phyloP scores from a whole-genome alignment of 2,797 vertebrate genomes.

The Acropternis orthonyx region DNA sequence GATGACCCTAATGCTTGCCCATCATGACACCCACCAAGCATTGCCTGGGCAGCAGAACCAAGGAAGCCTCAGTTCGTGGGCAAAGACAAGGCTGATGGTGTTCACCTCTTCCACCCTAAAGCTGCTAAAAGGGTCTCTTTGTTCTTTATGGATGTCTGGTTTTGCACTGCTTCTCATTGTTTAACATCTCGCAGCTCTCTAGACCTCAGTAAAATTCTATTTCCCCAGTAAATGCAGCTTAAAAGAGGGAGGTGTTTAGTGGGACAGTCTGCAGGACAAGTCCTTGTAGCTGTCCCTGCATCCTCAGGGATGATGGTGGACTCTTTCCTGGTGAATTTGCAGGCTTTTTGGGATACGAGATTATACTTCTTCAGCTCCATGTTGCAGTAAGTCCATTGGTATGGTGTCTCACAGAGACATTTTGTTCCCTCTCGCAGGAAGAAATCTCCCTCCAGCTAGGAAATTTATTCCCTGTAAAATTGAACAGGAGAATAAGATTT shows the following conservation, averaged over 20 bases:
- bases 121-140: not conserved
- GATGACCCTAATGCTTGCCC: not conserved
- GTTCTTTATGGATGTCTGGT: not conserved
- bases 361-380: not conserved
- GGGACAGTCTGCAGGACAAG: not conserved
- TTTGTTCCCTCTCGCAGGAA: not conserved
- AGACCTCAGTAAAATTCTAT: not conserved
- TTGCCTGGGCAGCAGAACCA: not conserved
- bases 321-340: not conserved
- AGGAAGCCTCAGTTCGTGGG: not conserved
- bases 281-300: not conserved
- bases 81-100: not conserved
- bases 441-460: constrained; percentile 1
- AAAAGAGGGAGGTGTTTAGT: not conserved
- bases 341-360: not conserved
- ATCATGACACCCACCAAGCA: not conserved
- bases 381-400: not conserved
- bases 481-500: constrained; percentile 28
- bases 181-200: not conserved
- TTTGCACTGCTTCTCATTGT: not conserved
- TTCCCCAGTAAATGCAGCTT: not conserved
- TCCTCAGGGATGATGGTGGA: not conserved
- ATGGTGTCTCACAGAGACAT: not conserved
- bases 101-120: not conserved
- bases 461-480: constrained; percentile 55